phyloP scores from a whole-genome alignment of 2,113 vertebrate species.

The Sorex araneus region DNA sequence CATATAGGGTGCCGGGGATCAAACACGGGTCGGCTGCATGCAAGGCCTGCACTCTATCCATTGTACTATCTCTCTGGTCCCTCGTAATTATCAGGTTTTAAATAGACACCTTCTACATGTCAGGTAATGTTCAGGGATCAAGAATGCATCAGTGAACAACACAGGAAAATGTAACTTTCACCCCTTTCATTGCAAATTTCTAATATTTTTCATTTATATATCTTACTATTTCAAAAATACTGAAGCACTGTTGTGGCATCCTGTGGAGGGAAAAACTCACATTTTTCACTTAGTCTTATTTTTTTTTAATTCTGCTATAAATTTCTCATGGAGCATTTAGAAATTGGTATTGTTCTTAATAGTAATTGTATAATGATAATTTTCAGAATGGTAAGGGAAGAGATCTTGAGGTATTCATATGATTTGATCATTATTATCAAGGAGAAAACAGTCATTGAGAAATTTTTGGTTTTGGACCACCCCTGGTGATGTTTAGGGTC shows the following conservation, averaged over 20 bases:
- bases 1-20: too few relatives aligned
- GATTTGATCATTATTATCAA: slow-evolving; percentile 71
- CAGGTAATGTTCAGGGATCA: neutral
- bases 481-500: too few relatives aligned
- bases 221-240: slow-evolving; percentile 14
- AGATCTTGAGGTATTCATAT: slow-evolving; percentile 15
- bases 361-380: slow-evolving; percentile 36
- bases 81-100: neutral
- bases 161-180: neutral
- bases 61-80: too few relatives aligned
- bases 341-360: neutral
- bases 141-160: neutral
- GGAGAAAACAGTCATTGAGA: slow-evolving; percentile 67
- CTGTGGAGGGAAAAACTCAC: neutral
- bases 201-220: neutral
- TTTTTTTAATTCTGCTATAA: too few relatives aligned
- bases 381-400: slow-evolving; percentile 10
- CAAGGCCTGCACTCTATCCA: too few relatives aligned
- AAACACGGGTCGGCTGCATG: too few relatives aligned
- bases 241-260: slow-evolving; percentile 7
- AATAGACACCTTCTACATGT: neutral
- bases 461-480: neutral
- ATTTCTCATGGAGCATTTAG: neutral
- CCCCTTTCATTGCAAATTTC: neutral
- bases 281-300: too few relatives aligned